Evolutionary conservation across 2,113 vertebrate genomes (phyloP), one percentile per base, ranked within the genome.

Genomic region (Zosterops pallidus): DNA sequence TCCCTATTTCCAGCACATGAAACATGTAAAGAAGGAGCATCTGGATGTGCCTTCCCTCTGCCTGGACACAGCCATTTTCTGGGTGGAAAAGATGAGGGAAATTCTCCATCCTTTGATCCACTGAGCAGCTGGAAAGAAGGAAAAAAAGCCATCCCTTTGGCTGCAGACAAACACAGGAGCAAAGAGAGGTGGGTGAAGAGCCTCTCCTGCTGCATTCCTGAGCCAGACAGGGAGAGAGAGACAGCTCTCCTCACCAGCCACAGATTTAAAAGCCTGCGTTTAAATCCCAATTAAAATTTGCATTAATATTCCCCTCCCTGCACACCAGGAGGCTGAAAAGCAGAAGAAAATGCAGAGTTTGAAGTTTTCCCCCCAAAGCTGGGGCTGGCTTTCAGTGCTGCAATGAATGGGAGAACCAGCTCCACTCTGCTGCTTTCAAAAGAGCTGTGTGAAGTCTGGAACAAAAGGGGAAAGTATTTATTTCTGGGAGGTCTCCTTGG

Each of bases 391-490:
- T 86, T 94, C 53, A 88, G 13, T 0, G 31, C 24, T 3, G 24
- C 8, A 7, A 7, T 90, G 89, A 94, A 91, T 77, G 85, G 63
- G 20, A 79, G n/a, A 74, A 92, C 10, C 92, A 90, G 88, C 93
- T 90, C 90, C 44, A 83, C 78, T 80, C 69, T 1, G 69, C 65
- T 68, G 24, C 91, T 94, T 76, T 96, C 89, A 92, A 72, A 86
- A 49, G 92, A 91, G 17, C 86, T 9, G 52, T 50, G 94, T 85
- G 89, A 95, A 91, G 94, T 25, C 84, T 88, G 18, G 20, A 94
- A 96, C 96, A 97, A 95, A 94, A 89, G 87, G 78, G 84, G 33
- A 88, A 92, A 93, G 79, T 68, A 85, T 97, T 95, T 85, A 83
- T 91, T 92, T 91, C 94, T 94, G 87, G 59, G 94, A 89, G 91